phyloP scores from a whole-genome alignment of 2,888 invertebrate genomes.

The Xanthia togata region DNA sequence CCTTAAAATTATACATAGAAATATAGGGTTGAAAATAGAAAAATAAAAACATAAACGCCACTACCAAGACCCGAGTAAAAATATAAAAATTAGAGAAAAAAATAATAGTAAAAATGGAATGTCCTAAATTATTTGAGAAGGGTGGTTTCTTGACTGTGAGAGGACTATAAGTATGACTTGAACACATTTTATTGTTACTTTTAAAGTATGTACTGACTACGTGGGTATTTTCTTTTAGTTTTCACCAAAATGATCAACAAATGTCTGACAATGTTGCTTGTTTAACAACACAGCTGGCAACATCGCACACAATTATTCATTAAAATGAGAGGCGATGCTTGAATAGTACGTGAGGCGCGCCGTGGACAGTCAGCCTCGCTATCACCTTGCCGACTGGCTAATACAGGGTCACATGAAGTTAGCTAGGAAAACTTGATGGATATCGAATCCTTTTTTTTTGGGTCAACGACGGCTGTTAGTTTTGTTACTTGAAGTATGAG shows the following conservation, averaged over 20 bases:
- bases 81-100: slow-evolving; percentile 24
- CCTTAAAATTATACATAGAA: slow-evolving; percentile 37
- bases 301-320: neutral
- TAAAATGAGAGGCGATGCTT: neutral
- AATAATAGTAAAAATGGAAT: slow-evolving; percentile 58
- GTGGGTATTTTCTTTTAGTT: neutral
- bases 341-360: neutral
- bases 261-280: neutral
- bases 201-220: slow-evolving; percentile 27
- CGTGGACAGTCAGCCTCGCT: neutral
- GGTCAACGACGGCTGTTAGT: neutral
- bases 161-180: slow-evolving; percentile 9
- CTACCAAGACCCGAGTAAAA: slow-evolving; percentile 53
- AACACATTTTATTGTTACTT: slow-evolving; percentile 6
- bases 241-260: neutral
- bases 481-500: neutral
- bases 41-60: slow-evolving; percentile 62
- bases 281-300: neutral
- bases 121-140: slow-evolving; percentile 37
- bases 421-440: neutral
- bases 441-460: neutral
- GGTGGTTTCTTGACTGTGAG: neutral
- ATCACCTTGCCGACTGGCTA: neutral
- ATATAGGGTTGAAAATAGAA: slow-evolving; percentile 25
- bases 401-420: neutral